Base-by-base conservation (phyloP, 2,797 vertebrate genomes). In the Lepus oiostolus region DNA sequence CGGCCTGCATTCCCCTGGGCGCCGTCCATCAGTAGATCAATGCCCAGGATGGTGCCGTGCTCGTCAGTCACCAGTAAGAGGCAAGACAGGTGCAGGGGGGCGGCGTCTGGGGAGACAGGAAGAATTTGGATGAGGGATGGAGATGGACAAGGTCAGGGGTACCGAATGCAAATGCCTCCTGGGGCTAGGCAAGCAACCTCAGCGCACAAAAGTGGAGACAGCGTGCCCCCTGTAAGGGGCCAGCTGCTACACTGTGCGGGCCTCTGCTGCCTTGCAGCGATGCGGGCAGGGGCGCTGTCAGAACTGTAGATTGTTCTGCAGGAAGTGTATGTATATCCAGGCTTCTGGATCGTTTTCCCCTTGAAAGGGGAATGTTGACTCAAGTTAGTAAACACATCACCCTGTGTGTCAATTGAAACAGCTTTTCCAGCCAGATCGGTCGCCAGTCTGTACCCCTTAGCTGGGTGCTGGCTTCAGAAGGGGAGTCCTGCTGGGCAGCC, bases 41-140 rank as follows among this genome's bases (percentile, higher is more conserved):
- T 96, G 95, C 98, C 98, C 86, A 98, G 68, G 63, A 98, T 92
- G 67, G 92, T 93, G 60, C 98, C 98, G 0, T 96, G 95, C 71
- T 98, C 97, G 21, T 98, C 98, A 0, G 97, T 98, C 85, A 98
- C 97, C 92, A 98, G 72, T 47, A 98, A 90, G 35, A 98, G 95
- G 94, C 93, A 97, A 65, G 98, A 97, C 7, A 98, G 90, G 6
- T 94, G 97, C 88, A 97, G 65, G 16, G 97, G 92, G 4, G 80
- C 91, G 71, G 97, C 91, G 30, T 97, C 98, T 98, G 77, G 1
- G 7, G 38, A 72, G 86, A 47, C 67, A 93, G 5, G 67, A 76
- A 19, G 58, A 13, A 62, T 32, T 26, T 3, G 5, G 30, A 17
- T 10, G 38, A 75, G 30, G 28, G 5, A 30, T 24, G 80, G 21